Base-by-base conservation (phyloP, 2,797 vertebrate genomes). In the Alosa sapidissima region DNA sequence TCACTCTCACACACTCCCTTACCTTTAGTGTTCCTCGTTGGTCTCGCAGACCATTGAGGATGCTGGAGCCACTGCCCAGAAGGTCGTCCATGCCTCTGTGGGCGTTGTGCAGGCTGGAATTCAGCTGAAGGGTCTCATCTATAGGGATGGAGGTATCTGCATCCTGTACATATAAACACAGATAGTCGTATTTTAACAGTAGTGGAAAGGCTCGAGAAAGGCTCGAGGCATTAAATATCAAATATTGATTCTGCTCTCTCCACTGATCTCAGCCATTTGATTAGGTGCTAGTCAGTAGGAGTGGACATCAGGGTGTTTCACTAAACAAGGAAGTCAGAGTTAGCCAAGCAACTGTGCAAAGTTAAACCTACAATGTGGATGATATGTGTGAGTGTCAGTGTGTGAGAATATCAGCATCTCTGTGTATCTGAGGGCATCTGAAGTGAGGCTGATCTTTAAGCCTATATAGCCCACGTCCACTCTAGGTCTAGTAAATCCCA, bases 111-210 rank as follows among this genome's bases (percentile, higher is more conserved):
- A 99, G 94, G 91, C 87, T 96, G 90, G 97, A 94, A 90, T 97
- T 99, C 85, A 97, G 96, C 93, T 99, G 98, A 88, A 99, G 92
- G 14, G 97, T 98, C 89, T 99, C 98, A 28, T 99, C 98, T 91
- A 99, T 99, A 88, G 98, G 97, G 88, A 99, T 99, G 91, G 97
- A 96, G 85, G 98, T 99, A 89, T 97, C 98, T 88, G 97, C 96
- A 81, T 99, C 98, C 98, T 99, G 93, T 92, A 83, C 86, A 58
- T 11, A 24, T 0, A 47, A 14, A 81, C 11, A 55, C 7, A 28
- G 5, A 33, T 0, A 5, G 55, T 58, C n/a, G 0, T 24, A 62
- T 62, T 62, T 24, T 24, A 24, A 24, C 5, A 10, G 58, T 6
- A 9, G n/a, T 24, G 2, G 58, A 21, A 21, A n/a, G 14, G 21